Evolutionary conservation across 2,888 invertebrate species (phyloP).

Genomic region (Himalopsyche anomala): DNA sequence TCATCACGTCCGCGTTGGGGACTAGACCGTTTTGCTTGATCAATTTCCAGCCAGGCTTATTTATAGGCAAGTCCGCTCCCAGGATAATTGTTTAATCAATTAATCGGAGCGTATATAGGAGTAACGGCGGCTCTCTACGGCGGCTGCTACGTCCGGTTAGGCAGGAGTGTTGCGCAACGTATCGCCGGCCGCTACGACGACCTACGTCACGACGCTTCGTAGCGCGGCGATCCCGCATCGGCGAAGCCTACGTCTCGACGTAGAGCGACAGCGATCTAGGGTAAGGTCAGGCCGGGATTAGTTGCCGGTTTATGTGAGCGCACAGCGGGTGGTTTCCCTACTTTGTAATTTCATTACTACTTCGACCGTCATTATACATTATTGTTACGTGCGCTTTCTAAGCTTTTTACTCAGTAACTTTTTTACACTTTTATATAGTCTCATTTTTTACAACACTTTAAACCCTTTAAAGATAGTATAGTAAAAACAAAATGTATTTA

Average conservation of each 20-base stretch:
- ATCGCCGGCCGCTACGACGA: not conserved
- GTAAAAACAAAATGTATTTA: too few species aligned
- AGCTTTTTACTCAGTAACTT: too few species aligned
- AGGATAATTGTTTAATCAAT: conserved; percentile 16
- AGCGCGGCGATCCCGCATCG: not conserved
- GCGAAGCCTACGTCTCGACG: conserved; percentile 14
- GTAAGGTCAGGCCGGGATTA: conserved; percentile 16
- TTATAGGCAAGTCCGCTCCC: conserved; percentile 16
- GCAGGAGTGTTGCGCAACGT: conserved; percentile 22
- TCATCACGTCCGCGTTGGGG: too few species aligned
- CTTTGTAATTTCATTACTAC: not conserved
- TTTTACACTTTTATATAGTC: too few species aligned
- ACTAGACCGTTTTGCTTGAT: not conserved
- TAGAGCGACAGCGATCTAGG: not conserved
- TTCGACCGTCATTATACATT: too few species aligned
- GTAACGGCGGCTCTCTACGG: not conserved
- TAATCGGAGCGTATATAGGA: not conserved
- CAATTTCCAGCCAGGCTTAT: not conserved
- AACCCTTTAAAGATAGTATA: too few species aligned
- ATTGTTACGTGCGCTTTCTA: too few species aligned
- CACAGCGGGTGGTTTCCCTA: not conserved
- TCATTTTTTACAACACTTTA: too few species aligned
- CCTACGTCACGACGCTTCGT: conserved; percentile 18
- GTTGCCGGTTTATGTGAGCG: conserved; percentile 11
- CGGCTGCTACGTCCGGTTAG: conserved; percentile 4